Conservation (phyloP, 2,888 invertebrate genomes). For the Ornithoptera priamus region DNA sequence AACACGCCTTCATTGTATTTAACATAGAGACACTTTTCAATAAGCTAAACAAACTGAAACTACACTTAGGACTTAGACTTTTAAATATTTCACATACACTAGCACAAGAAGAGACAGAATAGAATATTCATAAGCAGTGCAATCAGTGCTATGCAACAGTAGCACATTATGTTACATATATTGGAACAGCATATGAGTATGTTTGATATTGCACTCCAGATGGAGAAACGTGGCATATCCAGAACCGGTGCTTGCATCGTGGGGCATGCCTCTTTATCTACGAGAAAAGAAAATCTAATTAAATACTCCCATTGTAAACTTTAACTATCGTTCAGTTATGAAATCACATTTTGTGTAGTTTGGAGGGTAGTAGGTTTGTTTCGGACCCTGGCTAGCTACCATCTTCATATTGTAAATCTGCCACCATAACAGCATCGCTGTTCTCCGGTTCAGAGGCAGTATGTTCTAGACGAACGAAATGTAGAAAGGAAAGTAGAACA, state of each 20-base stretch:
- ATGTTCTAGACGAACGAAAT: too few species aligned
- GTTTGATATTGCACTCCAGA: not conserved
- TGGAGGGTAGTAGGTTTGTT: too few species aligned
- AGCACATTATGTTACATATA: not conserved
- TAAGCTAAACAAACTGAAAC: not conserved
- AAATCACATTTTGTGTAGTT: too few species aligned
- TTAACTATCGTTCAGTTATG: not conserved
- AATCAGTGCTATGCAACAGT: constrained; percentile 2
- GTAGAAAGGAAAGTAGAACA: too few species aligned
- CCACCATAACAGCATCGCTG: too few species aligned
- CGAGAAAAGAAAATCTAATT: not conserved
- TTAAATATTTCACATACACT: not conserved
- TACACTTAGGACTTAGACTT: not conserved
- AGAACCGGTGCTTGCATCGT: not conserved
- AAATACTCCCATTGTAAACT: not conserved
- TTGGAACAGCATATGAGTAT: not conserved
- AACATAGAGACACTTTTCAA: not conserved
- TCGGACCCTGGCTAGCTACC: too few species aligned
- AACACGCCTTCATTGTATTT: not conserved
- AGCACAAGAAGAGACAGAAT: not conserved
- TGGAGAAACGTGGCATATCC: not conserved
- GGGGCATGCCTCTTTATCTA: not conserved
- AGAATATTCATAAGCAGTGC: not conserved
- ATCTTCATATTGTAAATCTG: too few species aligned
- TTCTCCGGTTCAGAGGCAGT: too few species aligned